Percentiles rank a stretch among this genome's conserved stretches.
Evolutionary conservation across 2,797 vertebrate species (phyloP).

Genomic region (Sebastes matsubarae): DNA sequence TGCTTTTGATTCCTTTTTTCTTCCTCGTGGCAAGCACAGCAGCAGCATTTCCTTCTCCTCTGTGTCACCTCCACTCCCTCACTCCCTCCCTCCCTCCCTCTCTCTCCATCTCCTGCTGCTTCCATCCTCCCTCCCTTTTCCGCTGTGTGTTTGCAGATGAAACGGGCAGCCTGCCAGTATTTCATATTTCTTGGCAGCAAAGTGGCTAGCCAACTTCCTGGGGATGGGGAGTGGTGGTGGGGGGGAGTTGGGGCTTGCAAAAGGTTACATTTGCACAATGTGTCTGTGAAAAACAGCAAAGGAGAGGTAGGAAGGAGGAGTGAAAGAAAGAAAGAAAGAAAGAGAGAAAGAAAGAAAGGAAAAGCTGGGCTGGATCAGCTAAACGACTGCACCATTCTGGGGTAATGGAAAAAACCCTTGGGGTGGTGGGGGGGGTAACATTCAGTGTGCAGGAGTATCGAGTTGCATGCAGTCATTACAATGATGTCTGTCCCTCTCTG

Average conservation of each 20-base stretch:
- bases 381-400: conserved; percentile 81
- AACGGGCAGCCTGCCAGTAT: conserved; percentile 92
- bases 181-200: conserved; percentile 90
- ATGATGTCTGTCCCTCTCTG: conserved; percentile 71
- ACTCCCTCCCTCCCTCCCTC: conserved; percentile 51
- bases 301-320: conserved; percentile 27
- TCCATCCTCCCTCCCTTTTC: conserved; percentile 64
- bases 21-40: conserved; percentile 72
- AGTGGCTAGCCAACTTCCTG: conserved; percentile 87
- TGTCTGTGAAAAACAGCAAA: conserved; percentile 83
- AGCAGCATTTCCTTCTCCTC: conserved; percentile 78
- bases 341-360: conserved; percentile 43
- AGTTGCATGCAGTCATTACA: conserved; percentile 83
- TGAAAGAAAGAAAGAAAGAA: background rate
- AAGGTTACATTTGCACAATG: conserved; percentile 96
- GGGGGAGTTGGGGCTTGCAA: conserved; percentile 82
- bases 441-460: conserved; percentile 85
- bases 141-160: conserved; percentile 84
- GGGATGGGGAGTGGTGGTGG: conserved; percentile 67
- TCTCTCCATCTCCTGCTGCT: conserved; percentile 61
- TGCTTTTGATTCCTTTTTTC: conserved; percentile 62
- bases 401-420: conserved; percentile 89
- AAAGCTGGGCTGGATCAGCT: conserved; percentile 75
- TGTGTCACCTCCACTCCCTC: conserved; percentile 66
- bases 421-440: conserved; percentile 76